Percentiles rank a stretch among this genome's conserved stretches.
These are phyloP conservation scores for Zaprionus taronus DNA, from an alignment of 1,140 invertebrate genomes.

Conservation along the genomic window DNA sequence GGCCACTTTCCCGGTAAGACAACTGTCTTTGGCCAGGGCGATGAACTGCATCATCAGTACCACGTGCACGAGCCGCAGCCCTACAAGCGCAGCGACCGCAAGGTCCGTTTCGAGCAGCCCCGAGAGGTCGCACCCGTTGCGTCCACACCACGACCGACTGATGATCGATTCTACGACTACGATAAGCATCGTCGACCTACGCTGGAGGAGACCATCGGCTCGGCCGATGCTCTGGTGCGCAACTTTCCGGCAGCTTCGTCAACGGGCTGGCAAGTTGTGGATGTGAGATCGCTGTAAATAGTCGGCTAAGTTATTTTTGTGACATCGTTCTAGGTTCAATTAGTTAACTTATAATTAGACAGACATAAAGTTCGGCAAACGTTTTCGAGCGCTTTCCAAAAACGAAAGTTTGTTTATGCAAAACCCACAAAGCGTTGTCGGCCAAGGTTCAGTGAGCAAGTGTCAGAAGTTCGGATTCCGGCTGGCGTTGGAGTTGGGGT, in stretches of 20 bases:
- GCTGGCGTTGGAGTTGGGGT: not conserved
- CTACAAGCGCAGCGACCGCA: conserved; percentile 75
- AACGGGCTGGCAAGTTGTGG: conserved; percentile 76
- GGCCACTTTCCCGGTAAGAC: conserved; percentile 69
- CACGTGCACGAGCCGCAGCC: conserved; percentile 67
- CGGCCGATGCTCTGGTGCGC: conserved; percentile 49
- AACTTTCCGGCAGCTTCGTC: conserved; percentile 54
- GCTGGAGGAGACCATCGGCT: conserved; percentile 43
- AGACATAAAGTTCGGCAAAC: conserved; percentile 26
- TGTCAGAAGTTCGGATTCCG: conserved; percentile 25
- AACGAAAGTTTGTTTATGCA: conserved; percentile 56
- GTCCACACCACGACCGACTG: conserved; percentile 7
- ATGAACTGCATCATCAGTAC: conserved; percentile 73
- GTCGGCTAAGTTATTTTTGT: conserved; percentile 5
- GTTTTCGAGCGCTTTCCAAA: conserved; percentile 52
- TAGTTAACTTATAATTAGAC: conserved; percentile 37
- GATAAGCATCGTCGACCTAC: conserved; percentile 60
- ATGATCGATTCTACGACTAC: conserved; percentile 82
- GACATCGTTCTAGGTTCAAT: conserved; percentile 22
- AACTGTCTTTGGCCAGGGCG: conserved; percentile 53
- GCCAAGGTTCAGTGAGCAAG: conserved; percentile 63
- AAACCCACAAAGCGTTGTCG: conserved; percentile 42
- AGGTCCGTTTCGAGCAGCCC: conserved; percentile 71
- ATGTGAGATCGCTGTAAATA: conserved; percentile 63
- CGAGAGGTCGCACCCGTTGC: conserved; percentile 18